These are phyloP conservation scores for Amphiduros pacificus DNA, from an alignment of 2,888 invertebrate genomes.

Conservation along the genomic window DNA sequence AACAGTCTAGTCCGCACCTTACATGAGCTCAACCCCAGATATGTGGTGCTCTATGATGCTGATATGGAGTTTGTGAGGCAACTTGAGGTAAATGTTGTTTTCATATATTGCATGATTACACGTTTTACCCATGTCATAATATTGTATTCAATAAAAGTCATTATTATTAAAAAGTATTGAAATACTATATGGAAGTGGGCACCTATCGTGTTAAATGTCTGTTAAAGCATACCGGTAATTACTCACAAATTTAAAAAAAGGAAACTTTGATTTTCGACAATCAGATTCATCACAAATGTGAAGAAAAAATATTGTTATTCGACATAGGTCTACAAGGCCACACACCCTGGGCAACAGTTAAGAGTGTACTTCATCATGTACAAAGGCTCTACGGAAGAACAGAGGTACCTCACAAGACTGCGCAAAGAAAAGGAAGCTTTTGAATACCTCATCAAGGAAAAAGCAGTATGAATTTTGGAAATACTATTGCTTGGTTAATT, in stretches of 20 bases:
- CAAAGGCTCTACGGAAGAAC: slow-evolving; percentile 93
- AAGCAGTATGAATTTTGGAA: slow-evolving; percentile 73
- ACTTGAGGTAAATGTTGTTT: slow-evolving; percentile 70
- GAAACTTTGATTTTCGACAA: too few relatives aligned
- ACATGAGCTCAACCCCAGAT: slow-evolving; percentile 71
- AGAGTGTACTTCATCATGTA: slow-evolving; percentile 88
- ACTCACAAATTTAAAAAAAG: too few relatives aligned
- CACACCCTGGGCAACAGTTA: slow-evolving; percentile 46
- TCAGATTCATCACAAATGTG: too few relatives aligned
- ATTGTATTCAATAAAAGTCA: too few relatives aligned
- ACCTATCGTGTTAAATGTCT: too few relatives aligned
- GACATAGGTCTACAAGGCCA: slow-evolving; percentile 68
- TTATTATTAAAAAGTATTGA: too few relatives aligned
- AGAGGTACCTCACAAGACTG: slow-evolving; percentile 87
- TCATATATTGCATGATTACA: not conserved
- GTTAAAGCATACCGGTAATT: too few relatives aligned
- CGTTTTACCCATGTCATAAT: too few relatives aligned
- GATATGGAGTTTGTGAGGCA: slow-evolving; percentile 86
- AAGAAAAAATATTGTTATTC: not conserved
- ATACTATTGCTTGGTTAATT: not conserved
- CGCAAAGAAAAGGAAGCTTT: slow-evolving; percentile 93
- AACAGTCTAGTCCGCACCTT: slow-evolving; percentile 75
- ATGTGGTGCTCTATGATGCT: slow-evolving; percentile 86
- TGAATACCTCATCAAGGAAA: slow-evolving; percentile 86
- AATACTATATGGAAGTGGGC: too few relatives aligned